Evolutionary conservation across 2,888 invertebrate genomes (phyloP).

Genomic region (Scaptomyza cyrtandrae): DNA sequence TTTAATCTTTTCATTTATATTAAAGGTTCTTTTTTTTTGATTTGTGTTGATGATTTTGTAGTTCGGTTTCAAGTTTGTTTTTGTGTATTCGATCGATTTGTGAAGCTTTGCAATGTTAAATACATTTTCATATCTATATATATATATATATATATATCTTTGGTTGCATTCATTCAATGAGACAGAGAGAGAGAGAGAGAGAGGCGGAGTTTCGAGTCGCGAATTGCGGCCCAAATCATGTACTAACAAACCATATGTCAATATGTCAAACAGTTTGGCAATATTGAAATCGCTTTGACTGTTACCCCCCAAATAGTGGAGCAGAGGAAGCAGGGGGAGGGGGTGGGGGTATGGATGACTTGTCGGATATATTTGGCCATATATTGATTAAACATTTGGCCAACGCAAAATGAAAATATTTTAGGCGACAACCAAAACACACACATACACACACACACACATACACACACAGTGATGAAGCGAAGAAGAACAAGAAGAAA

Average conservation of each 20-base stretch:
- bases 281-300: slow-evolving; percentile 2
- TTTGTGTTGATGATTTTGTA: no score
- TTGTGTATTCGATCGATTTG: no score
- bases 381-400: slow-evolving; percentile 75
- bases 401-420: slow-evolving; percentile 56
- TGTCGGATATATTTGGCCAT: slow-evolving; percentile 59
- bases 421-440: no score
- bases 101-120: no score
- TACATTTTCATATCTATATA: no score
- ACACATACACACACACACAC: no score
- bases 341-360: neutral
- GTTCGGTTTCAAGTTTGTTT: no score
- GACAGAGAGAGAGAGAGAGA: no score
- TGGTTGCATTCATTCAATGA: neutral
- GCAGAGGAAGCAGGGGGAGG: neutral
- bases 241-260: slow-evolving; percentile 12
- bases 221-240: slow-evolving; percentile 47
- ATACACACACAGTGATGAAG: neutral
- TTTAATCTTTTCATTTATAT: no score
- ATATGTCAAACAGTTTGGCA: slow-evolving; percentile 43
- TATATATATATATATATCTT: no score
- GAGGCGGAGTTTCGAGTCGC: neutral
- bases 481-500: slow-evolving; percentile 5
- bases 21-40: no score
- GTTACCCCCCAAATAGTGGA: neutral